Evolutionary conservation across 64 coral and sea anemone genomes (phyloP).

Genomic region (Montipora efflorescens): DNA sequence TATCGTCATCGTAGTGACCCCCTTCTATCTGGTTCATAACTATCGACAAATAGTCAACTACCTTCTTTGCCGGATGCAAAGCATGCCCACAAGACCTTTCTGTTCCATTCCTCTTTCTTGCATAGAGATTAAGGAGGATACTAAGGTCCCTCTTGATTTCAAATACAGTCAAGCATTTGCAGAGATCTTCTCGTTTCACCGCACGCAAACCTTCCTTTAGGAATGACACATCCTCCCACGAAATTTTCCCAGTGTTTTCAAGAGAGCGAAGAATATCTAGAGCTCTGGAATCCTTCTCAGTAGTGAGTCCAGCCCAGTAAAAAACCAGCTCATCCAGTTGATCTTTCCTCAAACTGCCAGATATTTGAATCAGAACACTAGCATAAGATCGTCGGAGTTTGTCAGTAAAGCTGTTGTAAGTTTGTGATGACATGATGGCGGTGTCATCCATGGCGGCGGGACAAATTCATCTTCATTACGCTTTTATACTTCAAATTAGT

Average conservation of each 20-base stretch:
- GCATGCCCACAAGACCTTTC: not conserved
- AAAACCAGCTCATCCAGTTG: not conserved
- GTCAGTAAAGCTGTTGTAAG: not conserved
- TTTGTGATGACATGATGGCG: not conserved
- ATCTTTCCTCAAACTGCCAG: not conserved
- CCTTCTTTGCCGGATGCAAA: not conserved
- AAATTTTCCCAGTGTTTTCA: not conserved
- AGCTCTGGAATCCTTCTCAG: not conserved
- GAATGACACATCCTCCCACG: not conserved
- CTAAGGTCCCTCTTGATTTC: not conserved
- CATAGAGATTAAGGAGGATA: not conserved
- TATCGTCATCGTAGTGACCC: not conserved
- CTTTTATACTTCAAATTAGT: too few species aligned
- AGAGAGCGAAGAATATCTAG: not conserved
- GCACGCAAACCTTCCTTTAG: not conserved
- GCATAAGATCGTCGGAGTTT: slow-evolving; percentile 1
- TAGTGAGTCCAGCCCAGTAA: not conserved
- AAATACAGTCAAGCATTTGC: not conserved
- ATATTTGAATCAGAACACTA: slow-evolving; percentile 4
- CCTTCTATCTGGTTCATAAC: not conserved
- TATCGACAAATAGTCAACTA: not conserved
- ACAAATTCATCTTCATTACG: too few species aligned
- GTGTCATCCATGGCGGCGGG: not conserved
- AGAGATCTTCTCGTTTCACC: not conserved
- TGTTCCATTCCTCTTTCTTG: not conserved